Evolutionary conservation across 2,888 invertebrate genomes (phyloP), one percentile per base, ranked within the genome.

Genomic region (Alitta virens): DNA sequence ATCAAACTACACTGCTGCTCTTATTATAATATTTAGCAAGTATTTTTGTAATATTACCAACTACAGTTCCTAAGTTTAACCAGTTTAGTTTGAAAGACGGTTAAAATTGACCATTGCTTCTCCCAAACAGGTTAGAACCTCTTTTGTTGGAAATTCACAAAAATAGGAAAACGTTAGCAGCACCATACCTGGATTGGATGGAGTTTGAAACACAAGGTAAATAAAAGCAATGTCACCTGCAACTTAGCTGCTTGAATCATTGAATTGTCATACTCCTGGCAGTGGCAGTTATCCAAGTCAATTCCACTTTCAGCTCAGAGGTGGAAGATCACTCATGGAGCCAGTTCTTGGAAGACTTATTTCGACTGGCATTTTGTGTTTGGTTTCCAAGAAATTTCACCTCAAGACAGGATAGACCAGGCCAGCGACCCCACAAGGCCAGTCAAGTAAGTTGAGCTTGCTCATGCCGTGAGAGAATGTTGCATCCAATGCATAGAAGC

Each of bases 331-430:
- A 40, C 49, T 33, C 56, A 63, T n/a, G 65, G 60, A 14, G 63
- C 63, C 26, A 42, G 56, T 33, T 38, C 23, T 21, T 56, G 53
- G 60, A 60, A 56, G 40, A 60, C 63, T 5, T 60, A 60, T 33
- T 65, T 63, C 50, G 65, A 65, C 38, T 65, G 63, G 56, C 38
- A 52, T 16, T 54, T 65, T 27, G 60, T 50, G 16, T 65, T 65
- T 26, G 65, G 65, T 14, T 65, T 62, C 54, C 60, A 65, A 33
- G 33, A n/a, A 1, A 33, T 63, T 14, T 51, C 59, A 9, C 2
- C 7, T 2, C 23, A 26, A 18, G 26, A 52, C 21, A 7, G 24
- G 3, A 2, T 21, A 24, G 2, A 18, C 7, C 51, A 49, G 24
- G 3, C 14, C 21, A 52, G 2, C 1, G 38, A 59, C 23, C 27